Percentiles rank a stretch among this genome's conserved stretches.
phyloP scores from a whole-genome alignment of 1,140 invertebrate species.

The Diachasma alloeum region DNA sequence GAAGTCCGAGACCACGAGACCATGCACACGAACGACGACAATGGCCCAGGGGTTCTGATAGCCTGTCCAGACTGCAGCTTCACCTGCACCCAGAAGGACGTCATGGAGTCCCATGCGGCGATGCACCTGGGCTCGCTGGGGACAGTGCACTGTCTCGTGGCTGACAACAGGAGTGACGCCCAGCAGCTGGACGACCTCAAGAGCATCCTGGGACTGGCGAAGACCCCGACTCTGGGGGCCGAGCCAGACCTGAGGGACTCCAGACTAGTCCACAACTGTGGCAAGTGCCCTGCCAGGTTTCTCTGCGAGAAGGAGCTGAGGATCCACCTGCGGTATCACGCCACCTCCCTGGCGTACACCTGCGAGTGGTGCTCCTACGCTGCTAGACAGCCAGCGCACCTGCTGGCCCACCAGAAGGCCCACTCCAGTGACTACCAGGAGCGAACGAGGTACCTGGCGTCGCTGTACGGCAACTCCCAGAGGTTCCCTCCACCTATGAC shows the following conservation, averaged over 20 bases:
- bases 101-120: conserved; percentile 80
- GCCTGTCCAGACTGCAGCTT: conserved; percentile 83
- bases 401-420: conserved; percentile 78
- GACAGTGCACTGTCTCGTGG: conserved; percentile 75
- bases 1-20: conserved; percentile 88
- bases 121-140: conserved; percentile 78
- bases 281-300: conserved; percentile 79
- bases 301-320: conserved; percentile 72
- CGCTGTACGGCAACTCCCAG: conserved; percentile 71
- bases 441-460: conserved; percentile 75
- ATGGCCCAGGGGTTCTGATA: conserved; percentile 30
- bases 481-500: conserved; percentile 72
- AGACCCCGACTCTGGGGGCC: conserved; percentile 41
- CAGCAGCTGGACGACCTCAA: conserved; percentile 73
- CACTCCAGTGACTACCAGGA: conserved; percentile 85
- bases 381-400: conserved; percentile 73
- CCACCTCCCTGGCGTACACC: conserved; percentile 69
- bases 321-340: conserved; percentile 77
- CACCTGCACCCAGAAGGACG: conserved; percentile 77
- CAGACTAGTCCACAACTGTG: conserved; percentile 65
- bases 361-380: conserved; percentile 84
- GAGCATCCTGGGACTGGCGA: conserved; percentile 46
- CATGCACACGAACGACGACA: conserved; percentile 76
- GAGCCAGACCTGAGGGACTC: conserved; percentile 54
- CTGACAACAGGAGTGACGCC: conserved; percentile 67